Percentiles rank a stretch among this genome's conserved stretches.
Conservation (phyloP, 2,797 vertebrate species). For the Leucoraja ocellata region DNA sequence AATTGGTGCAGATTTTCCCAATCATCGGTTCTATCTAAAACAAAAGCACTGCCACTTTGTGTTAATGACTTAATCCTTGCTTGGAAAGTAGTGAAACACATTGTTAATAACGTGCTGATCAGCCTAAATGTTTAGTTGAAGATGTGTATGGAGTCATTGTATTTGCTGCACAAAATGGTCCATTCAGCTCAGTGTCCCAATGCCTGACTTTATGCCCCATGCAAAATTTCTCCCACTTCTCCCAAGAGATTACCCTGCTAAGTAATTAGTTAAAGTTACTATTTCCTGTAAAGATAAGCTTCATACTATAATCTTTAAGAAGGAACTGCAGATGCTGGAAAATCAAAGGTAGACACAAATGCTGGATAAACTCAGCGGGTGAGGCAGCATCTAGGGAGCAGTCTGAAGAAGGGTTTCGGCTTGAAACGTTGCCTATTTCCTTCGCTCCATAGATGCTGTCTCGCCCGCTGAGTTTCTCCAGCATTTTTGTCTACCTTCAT, state of each 20-base stretch:
- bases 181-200: background rate
- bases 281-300: background rate
- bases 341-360: too few species aligned
- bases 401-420: too few species aligned
- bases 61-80: background rate
- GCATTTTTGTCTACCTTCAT: too few species aligned
- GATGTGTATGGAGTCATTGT: background rate
- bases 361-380: too few species aligned
- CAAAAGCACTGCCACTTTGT: background rate
- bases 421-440: too few species aligned
- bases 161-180: background rate
- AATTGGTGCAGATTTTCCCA: background rate
- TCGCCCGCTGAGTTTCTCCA: too few species aligned
- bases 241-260: background rate
- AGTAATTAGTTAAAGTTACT: background rate
- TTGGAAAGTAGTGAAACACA: background rate
- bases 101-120: background rate
- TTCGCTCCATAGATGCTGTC: too few species aligned
- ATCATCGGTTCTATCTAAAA: background rate
- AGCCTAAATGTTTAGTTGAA: background rate
- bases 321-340: too few species aligned
- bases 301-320: background rate
- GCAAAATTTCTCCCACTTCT: background rate
- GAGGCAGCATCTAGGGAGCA: too few species aligned
- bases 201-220: background rate